These are phyloP conservation scores for Rhynchophorus ferrugineus DNA, from an alignment of 1,140 invertebrate species.

Conservation along the genomic window DNA sequence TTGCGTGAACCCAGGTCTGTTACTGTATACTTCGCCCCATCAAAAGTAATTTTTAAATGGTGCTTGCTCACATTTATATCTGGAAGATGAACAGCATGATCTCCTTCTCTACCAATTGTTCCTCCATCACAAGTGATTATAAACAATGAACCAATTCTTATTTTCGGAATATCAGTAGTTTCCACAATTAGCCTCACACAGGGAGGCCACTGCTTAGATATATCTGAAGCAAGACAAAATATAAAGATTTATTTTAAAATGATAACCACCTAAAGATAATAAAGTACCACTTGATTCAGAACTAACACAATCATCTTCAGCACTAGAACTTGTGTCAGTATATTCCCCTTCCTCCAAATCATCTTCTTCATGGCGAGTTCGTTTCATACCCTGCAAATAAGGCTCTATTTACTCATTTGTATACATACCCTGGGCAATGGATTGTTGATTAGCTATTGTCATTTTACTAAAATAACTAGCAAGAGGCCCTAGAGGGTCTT, in stretches of 20 bases:
- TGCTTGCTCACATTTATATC: slow-evolving; percentile 70
- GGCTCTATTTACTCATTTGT: slow-evolving; percentile 43
- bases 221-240: slow-evolving; percentile 52
- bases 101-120: slow-evolving; percentile 73
- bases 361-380: slow-evolving; percentile 27
- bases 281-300: slow-evolving; percentile 29
- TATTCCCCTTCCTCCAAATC: slow-evolving; percentile 60
- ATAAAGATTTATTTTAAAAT: slow-evolving; percentile 3
- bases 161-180: slow-evolving; percentile 56
- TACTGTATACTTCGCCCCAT: slow-evolving; percentile 55
- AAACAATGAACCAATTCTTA: slow-evolving; percentile 72
- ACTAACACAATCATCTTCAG: slow-evolving; percentile 20
- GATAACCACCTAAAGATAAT: slow-evolving; percentile 8
- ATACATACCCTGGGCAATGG: slow-evolving; percentile 44
- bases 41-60: slow-evolving; percentile 65
- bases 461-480: slow-evolving; percentile 42
- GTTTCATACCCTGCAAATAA: slow-evolving; percentile 42
- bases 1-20: slow-evolving; percentile 81
- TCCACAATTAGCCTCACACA: slow-evolving; percentile 82
- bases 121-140: slow-evolving; percentile 83
- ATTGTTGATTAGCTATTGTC: slow-evolving; percentile 44
- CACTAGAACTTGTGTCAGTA: slow-evolving; percentile 40
- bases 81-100: slow-evolving; percentile 64
- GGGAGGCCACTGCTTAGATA: slow-evolving; percentile 68
- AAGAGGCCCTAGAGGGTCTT: slow-evolving; percentile 36